These are phyloP conservation scores for honey bee (Apis mellifera) DNA, from an alignment of 1,140 invertebrate species.

Conservation along the genomic window DNA sequence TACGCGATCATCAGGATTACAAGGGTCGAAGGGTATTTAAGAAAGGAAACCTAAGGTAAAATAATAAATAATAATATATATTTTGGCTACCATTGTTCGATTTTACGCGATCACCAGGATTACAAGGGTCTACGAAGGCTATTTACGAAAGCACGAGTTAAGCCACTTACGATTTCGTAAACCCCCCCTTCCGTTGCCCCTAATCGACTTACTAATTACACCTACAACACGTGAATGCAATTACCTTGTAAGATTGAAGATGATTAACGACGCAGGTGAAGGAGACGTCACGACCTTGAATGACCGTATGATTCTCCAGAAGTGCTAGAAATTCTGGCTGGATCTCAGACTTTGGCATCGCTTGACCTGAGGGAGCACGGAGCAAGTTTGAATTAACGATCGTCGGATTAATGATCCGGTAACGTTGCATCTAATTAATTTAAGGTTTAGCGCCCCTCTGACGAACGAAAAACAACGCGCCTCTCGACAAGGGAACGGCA, in stretches of 20 bases:
- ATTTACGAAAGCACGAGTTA: conserved; percentile 23
- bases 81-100: not conserved
- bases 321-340: conserved; percentile 90
- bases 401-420: conserved; percentile 49
- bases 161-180: conserved; percentile 38
- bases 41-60: too few relatives aligned
- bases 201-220: conserved; percentile 65
- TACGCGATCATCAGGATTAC: not conserved
- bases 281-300: conserved; percentile 90
- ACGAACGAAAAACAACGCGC: not conserved
- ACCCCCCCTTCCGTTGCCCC: conserved; percentile 22
- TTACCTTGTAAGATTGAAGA: conserved; percentile 91
- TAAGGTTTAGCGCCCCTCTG: not conserved
- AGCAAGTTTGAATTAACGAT: conserved; percentile 50
- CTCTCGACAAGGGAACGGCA: too few relatives aligned
- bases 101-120: not conserved
- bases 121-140: too few relatives aligned
- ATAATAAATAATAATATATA: too few relatives aligned
- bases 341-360: conserved; percentile 72
- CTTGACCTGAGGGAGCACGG: conserved; percentile 61
- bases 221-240: conserved; percentile 67
- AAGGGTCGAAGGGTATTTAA: not conserved
- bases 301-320: conserved; percentile 91
- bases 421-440: conserved; percentile 57
- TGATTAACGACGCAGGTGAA: conserved; percentile 95